Conservation (phyloP, 1,140 invertebrate genomes). For the Gryon sp. region DNA sequence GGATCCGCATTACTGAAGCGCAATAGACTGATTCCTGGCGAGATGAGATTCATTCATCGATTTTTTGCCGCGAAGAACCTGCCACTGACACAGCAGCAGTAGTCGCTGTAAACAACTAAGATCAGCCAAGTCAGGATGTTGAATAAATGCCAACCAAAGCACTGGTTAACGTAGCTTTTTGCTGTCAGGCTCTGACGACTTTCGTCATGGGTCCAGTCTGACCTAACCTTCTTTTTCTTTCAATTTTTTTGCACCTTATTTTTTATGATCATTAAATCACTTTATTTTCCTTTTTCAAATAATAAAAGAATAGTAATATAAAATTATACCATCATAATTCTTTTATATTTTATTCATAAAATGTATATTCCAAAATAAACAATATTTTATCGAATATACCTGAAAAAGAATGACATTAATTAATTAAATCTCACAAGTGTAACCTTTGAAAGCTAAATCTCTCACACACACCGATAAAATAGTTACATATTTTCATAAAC, state of each 20-base stretch:
- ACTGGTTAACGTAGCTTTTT: conserved; percentile 74
- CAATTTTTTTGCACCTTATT: conserved; percentile 41
- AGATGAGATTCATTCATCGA: conserved; percentile 76
- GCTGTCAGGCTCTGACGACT: conserved; percentile 60
- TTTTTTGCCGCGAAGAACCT: conserved; percentile 73
- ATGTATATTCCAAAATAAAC: no score
- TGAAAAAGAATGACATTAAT: no score
- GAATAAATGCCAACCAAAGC: conserved; percentile 72
- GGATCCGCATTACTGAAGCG: conserved; percentile 45
- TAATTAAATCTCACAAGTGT: no score
- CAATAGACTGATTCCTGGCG: conserved; percentile 68
- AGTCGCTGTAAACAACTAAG: conserved; percentile 61
- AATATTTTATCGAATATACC: no score
- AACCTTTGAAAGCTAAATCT: no score
- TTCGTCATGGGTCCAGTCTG: conserved; percentile 69
- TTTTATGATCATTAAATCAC: conserved; percentile 6
- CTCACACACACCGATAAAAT: no score
- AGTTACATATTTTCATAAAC: no score
- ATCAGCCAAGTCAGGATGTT: conserved; percentile 68
- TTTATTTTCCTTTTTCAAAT: no score
- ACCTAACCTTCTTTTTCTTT: conserved; percentile 54
- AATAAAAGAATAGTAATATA: no score
- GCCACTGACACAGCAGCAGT: conserved; percentile 62
- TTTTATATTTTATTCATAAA: no score
- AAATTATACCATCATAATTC: no score